Percentiles rank a stretch among this genome's conserved stretches.
These are phyloP conservation scores for Sminthurides aquaticus DNA, from an alignment of 2,888 invertebrate species.

Conservation along the genomic window DNA sequence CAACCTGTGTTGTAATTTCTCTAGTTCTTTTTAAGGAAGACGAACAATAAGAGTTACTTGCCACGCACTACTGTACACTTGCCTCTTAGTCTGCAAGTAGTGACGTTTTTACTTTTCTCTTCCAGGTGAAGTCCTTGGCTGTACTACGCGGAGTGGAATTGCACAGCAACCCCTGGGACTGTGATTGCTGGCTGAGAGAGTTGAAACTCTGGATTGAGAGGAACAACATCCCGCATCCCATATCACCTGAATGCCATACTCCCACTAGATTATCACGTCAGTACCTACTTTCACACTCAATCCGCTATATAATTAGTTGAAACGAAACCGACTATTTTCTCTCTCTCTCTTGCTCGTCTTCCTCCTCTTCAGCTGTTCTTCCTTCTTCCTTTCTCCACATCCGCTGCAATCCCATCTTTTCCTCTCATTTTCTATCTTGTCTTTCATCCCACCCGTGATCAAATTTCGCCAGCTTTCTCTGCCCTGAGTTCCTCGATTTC, in stretches of 20 bases:
- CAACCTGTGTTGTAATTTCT: too few relatives aligned
- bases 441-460: too few relatives aligned
- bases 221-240: slow-evolving; percentile 59
- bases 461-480: too few relatives aligned
- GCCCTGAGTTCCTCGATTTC: too few relatives aligned
- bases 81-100: background rate
- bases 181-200: slow-evolving; percentile 74
- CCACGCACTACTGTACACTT: too few relatives aligned
- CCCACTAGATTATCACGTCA: slow-evolving; percentile 44
- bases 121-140: slow-evolving; percentile 40
- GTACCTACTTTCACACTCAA: slow-evolving; percentile 8
- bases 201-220: slow-evolving; percentile 73
- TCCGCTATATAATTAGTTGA: background rate
- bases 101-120: slow-evolving; percentile 12
- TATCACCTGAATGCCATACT: slow-evolving; percentile 63
- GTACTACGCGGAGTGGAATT: slow-evolving; percentile 68
- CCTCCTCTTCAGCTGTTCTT: background rate
- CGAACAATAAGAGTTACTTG: too few relatives aligned
- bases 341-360: background rate
- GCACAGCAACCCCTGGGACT: slow-evolving; percentile 81
- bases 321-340: background rate
- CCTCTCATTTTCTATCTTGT: too few relatives aligned
- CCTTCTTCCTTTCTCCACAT: background rate
- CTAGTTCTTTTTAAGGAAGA: too few relatives aligned
- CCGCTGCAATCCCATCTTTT: too few relatives aligned